These are phyloP conservation scores for Pemphigus obesinymphae DNA, from an alignment of 1,140 invertebrate species.

Conservation along the genomic window DNA sequence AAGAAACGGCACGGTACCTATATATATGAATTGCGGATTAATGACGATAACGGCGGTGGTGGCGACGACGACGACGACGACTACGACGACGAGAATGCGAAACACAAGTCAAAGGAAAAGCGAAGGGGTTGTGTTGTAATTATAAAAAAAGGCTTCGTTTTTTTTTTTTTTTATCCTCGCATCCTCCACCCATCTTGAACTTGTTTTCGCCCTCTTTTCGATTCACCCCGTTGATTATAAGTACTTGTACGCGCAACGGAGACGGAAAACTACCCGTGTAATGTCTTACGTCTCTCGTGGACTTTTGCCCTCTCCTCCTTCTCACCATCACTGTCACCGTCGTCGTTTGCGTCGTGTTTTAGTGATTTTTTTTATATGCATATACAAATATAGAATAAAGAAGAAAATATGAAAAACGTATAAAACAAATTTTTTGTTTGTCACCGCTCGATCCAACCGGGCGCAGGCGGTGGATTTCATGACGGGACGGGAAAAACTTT, in stretches of 20 bases:
- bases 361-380: slow-evolving; percentile 14
- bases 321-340: not conserved
- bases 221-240: slow-evolving; percentile 39
- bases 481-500: not conserved
- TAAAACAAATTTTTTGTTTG: slow-evolving; percentile 4
- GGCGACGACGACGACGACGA: not conserved
- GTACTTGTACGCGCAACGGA: not conserved
- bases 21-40: slow-evolving; percentile 41
- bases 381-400: slow-evolving; percentile 2
- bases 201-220: slow-evolving; percentile 39
- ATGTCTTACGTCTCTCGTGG: slow-evolving; percentile 35
- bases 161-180: slow-evolving; percentile 15
- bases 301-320: slow-evolving; percentile 14
- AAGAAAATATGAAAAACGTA: slow-evolving; percentile 2
- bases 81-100: slow-evolving; percentile 7
- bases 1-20: slow-evolving; percentile 19
- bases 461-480: not conserved
- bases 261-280: slow-evolving; percentile 32
- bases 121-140: slow-evolving; percentile 41
- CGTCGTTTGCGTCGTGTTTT: not conserved
- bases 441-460: not conserved
- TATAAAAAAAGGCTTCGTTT: slow-evolving; percentile 37
- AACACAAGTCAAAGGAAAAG: slow-evolving; percentile 35
- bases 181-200: slow-evolving; percentile 36
- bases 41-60: not conserved